A percentile compares a stretch with the other conserved stretches of the same genome.
Evolutionary conservation across 2,888 invertebrate species (phyloP).

Genomic region (Leistus spinibarbis): DNA sequence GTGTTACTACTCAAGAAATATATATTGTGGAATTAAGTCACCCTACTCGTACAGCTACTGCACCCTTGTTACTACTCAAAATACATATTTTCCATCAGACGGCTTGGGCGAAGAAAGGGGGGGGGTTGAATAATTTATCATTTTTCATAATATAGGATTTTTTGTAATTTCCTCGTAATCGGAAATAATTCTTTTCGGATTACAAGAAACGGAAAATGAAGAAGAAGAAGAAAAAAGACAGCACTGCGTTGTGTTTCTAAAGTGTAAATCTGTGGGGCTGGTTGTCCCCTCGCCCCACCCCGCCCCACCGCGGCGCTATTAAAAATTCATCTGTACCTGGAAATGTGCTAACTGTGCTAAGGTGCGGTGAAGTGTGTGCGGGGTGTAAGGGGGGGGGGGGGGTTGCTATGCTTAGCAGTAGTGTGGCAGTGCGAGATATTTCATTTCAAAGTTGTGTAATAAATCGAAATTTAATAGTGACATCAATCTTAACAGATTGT

Average conservation of each 20-base stretch:
- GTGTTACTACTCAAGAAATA: too few relatives aligned
- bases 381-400: not conserved
- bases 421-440: too few relatives aligned
- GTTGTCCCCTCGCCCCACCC: too few relatives aligned
- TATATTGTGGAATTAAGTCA: too few relatives aligned
- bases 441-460: constrained; percentile 26
- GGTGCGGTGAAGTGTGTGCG: not conserved
- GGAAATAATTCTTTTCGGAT: not conserved
- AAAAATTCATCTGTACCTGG: constrained; percentile 6
- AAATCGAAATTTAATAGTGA: constrained; percentile 35
- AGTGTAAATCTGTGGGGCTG: too few relatives aligned
- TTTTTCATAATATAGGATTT: not conserved
- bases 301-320: not conserved
- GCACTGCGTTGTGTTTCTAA: not conserved
- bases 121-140: not conserved
- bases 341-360: not conserved
- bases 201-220: not conserved
- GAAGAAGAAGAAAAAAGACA: not conserved
- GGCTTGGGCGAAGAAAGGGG: too few relatives aligned
- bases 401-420: too few relatives aligned
- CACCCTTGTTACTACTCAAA: too few relatives aligned
- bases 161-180: not conserved
- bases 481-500: constrained; percentile 37
- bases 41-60: too few relatives aligned
- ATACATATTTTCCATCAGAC: too few relatives aligned